Base-by-base conservation (phyloP, 2,888 invertebrate species). In the Acrobasis repandana region DNA sequence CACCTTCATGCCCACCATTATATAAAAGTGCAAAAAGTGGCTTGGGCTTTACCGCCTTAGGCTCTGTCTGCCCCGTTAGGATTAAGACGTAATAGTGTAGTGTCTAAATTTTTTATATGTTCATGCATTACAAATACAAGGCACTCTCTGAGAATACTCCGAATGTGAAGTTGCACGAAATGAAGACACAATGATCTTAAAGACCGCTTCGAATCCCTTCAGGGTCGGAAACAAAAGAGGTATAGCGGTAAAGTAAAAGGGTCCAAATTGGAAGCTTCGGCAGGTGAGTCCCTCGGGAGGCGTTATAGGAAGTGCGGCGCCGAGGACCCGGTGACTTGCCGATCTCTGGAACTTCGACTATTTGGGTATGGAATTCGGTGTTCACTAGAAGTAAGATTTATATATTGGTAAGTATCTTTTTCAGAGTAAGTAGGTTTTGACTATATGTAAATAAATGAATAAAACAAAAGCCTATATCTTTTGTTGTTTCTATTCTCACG, bases 271-370 rank as follows among this genome's bases (percentile, higher is more conserved):
- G 56, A 64, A 65, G 64, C 72, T 85, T 86, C 77, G 81, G 84
- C 88, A 89, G 90, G 89, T 88, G 86, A 83, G 60, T 74, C 87
- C 75, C 87, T 1, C 18, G 83, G 83, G 89, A 83, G 68, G 76
- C 70, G 72, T 84, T 81, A 75, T 75, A 73, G 76, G 76, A 77
- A 77, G 71, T 63, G 72, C 74, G 75, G 79, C 73, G 74, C 73
- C 64, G 72, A 70, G 67, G 73, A 67, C 64, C 63, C 73, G 63
- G 72, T 89, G 88, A 89, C 88, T 88, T 83, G 89, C 85, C 65
- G 67, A 78, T 67, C 62, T 50, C 20, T 16, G 58, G 51, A 57
- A 52, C 54, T 56, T 56, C 18, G 43, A 50, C 16, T 50, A 51
- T 59, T 59, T 34, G 16, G 59, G 49, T 5, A 43, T 59, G 56